A percentile compares a stretch with the other conserved stretches of the same genome.
Conservation (phyloP, 2,888 invertebrate genomes). For the Heliconius charithonia region DNA sequence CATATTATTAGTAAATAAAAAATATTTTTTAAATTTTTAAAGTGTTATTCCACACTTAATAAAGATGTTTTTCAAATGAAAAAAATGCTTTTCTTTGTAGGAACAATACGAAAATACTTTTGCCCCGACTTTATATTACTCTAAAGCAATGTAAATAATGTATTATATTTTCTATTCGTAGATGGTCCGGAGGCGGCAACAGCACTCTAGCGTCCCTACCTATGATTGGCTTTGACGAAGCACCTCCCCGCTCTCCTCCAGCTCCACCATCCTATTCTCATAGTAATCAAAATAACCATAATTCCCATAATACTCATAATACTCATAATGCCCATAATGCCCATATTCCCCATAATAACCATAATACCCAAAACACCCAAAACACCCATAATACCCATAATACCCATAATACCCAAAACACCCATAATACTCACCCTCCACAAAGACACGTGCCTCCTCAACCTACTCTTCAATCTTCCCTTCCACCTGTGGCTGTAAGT, state of each 20-base stretch:
- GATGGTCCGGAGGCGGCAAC: conserved; percentile 86
- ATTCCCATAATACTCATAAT: conserved; percentile 48
- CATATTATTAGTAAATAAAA: no score
- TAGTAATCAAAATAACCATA: conserved; percentile 35
- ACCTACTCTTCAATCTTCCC: conserved; percentile 28
- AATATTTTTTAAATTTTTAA: no score
- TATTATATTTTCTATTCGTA: conserved; percentile 54
- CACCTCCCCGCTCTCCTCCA: conserved; percentile 52
- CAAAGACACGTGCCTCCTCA: conserved; percentile 37
- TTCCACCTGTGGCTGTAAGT: conserved; percentile 37
- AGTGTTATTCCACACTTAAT: no score
- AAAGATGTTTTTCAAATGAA: no score
- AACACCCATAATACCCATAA: conserved; percentile 50
- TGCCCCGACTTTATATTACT: no score
- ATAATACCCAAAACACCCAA: conserved; percentile 29
- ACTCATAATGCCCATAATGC: conserved; percentile 47
- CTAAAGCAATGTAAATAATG: background rate
- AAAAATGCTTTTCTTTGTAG: no score
- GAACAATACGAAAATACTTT: no score
- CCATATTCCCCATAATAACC: conserved; percentile 51
- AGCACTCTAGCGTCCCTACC: conserved; percentile 90
- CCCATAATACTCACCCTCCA: conserved; percentile 41
- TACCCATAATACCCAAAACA: conserved; percentile 48
- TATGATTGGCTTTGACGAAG: conserved; percentile 87
- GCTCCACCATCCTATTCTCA: conserved; percentile 45